Conservation (phyloP, 1,140 invertebrate species). For the Euura saliciscinereae region DNA sequence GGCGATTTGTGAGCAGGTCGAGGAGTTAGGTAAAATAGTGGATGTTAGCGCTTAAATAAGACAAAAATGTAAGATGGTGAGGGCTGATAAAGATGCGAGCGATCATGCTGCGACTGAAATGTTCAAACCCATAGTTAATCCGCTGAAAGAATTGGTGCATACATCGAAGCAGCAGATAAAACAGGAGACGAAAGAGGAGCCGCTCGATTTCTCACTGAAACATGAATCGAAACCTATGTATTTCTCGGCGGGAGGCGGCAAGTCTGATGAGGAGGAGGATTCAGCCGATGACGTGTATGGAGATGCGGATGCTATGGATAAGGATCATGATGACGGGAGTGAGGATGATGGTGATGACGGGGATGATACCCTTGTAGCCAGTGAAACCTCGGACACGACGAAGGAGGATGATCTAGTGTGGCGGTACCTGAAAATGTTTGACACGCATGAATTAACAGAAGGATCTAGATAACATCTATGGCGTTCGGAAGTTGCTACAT, state of each 20-base stretch:
- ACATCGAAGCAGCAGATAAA: too few relatives aligned
- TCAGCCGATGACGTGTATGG: slow-evolving; percentile 27
- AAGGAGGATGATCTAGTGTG: slow-evolving; percentile 12
- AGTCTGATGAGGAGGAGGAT: background rate
- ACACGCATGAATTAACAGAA: too few relatives aligned
- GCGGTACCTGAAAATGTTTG: slow-evolving; percentile 10
- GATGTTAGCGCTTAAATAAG: background rate
- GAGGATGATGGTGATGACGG: slow-evolving; percentile 13
- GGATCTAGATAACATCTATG: too few relatives aligned
- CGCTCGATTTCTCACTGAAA: slow-evolving; percentile 1
- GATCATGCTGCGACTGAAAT: slow-evolving; percentile 10
- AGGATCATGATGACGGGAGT: slow-evolving; percentile 12
- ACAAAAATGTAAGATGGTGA: too few relatives aligned
- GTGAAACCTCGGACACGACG: slow-evolving; percentile 11
- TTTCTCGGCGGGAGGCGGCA: background rate
- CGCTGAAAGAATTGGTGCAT: too few relatives aligned
- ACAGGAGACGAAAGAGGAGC: slow-evolving; percentile 7
- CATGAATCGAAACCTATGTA: slow-evolving; percentile 3
- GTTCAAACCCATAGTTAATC: too few relatives aligned
- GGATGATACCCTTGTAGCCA: slow-evolving; percentile 11
- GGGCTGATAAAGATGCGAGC: slow-evolving; percentile 11
- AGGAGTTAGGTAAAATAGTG: slow-evolving; percentile 22
- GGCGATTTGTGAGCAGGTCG: too few relatives aligned
- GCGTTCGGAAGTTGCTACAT: too few relatives aligned
- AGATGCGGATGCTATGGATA: slow-evolving; percentile 18